These are phyloP conservation scores for Amazona finschi DNA, from an alignment of 2,797 vertebrate genomes.

Conservation along the genomic window DNA sequence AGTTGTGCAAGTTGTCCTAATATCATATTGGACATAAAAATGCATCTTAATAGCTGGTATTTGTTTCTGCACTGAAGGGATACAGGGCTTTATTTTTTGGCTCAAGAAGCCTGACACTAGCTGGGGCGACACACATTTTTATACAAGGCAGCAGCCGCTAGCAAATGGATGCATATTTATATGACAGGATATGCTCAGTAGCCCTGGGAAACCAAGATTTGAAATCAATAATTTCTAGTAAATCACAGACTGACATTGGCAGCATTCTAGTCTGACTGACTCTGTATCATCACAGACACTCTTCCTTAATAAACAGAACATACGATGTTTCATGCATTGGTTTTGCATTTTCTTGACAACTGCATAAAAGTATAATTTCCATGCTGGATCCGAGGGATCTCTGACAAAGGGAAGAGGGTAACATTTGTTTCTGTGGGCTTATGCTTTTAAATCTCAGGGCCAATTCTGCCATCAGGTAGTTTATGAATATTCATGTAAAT, in stretches of 20 bases:
- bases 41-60: background rate
- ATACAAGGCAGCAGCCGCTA: constrained; percentile 36
- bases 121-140: background rate
- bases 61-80: background rate
- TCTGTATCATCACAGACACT: constrained; percentile 61
- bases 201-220: constrained; percentile 70
- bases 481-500: constrained; percentile 51
- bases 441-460: constrained; percentile 43
- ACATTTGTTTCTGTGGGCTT: constrained; percentile 36
- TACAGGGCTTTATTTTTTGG: background rate
- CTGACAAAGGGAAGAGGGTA: constrained; percentile 34
- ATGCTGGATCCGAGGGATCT: constrained; percentile 13
- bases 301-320: constrained; percentile 51
- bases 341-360: constrained; percentile 49
- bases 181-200: constrained; percentile 52
- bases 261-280: constrained; percentile 48
- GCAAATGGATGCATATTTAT: constrained; percentile 48
- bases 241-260: constrained; percentile 65
- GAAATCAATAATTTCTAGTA: constrained; percentile 75
- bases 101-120: constrained; percentile 18
- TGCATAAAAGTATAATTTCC: constrained; percentile 34
- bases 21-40: background rate
- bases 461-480: constrained; percentile 47
- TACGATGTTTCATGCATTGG: background rate
- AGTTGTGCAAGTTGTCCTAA: background rate